Percentiles rank a stretch among this genome's conserved stretches.
These are phyloP conservation scores for Bradysia coprophila DNA, from an alignment of 1,140 invertebrate species.

Conservation along the genomic window DNA sequence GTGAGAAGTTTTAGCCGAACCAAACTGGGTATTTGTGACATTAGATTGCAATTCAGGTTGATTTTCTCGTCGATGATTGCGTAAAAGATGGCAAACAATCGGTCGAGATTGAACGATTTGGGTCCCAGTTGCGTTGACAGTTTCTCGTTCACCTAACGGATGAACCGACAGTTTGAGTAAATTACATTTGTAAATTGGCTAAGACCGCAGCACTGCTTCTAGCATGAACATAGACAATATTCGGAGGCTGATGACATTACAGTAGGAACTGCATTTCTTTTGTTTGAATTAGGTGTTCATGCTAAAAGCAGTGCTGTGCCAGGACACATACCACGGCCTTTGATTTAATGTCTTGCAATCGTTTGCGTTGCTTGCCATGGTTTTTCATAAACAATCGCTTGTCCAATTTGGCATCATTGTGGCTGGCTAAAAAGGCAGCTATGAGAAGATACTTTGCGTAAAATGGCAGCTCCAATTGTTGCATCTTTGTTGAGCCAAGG, in stretches of 20 bases:
- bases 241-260: no score
- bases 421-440: constrained; percentile 76
- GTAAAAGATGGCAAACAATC: constrained; percentile 81
- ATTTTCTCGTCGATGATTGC: constrained; percentile 71
- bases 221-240: no score
- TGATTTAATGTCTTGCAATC: constrained; percentile 33
- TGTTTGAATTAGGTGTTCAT: no score
- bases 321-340: constrained; percentile 22
- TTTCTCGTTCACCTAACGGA: constrained; percentile 24
- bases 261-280: no score
- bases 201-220: no score
- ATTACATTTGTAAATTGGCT: background rate
- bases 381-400: constrained; percentile 63
- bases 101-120: constrained; percentile 61
- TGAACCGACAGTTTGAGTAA: constrained; percentile 5
- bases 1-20: constrained; percentile 47
- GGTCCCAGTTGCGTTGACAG: constrained; percentile 47
- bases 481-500: constrained; percentile 27
- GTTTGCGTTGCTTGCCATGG: constrained; percentile 39
- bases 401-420: constrained; percentile 74
- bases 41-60: constrained; percentile 62
- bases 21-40: constrained; percentile 57
- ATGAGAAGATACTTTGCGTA: constrained; percentile 79
- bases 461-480: constrained; percentile 67
- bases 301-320: no score